phyloP scores from a whole-genome alignment of 2,888 invertebrate species.

The Anoncus sp. region DNA sequence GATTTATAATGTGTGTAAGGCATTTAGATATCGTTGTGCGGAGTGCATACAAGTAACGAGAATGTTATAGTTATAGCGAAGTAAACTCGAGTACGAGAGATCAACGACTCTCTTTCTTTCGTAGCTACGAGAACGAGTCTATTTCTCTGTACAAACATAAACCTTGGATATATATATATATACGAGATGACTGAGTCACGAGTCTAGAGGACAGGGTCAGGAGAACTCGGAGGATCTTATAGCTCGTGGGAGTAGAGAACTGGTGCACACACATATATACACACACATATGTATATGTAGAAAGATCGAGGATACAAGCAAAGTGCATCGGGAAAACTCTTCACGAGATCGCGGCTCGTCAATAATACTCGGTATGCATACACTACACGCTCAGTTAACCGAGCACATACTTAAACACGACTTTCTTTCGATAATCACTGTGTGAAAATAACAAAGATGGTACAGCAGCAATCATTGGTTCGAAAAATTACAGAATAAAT shows the following conservation, averaged over 20 bases:
- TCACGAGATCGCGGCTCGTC: slow-evolving; percentile 5
- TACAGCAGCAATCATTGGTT: background rate
- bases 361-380: background rate
- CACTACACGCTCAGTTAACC: background rate
- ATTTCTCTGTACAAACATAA: slow-evolving; percentile 2
- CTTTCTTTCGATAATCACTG: slow-evolving; percentile 18
- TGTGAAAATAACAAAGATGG: background rate
- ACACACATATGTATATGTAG: background rate
- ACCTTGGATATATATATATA: background rate
- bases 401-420: background rate
- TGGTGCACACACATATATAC: background rate
- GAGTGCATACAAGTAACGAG: slow-evolving; percentile 8
- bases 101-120: slow-evolving; percentile 55
- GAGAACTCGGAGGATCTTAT: slow-evolving; percentile 44
- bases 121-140: background rate
- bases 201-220: slow-evolving; percentile 56
- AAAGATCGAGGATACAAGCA: slow-evolving; percentile 26
- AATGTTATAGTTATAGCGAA: slow-evolving; percentile 25
- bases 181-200: slow-evolving; percentile 39
- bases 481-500: background rate
- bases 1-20: slow-evolving; percentile 15
- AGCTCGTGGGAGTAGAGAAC: slow-evolving; percentile 46
- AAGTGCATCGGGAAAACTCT: slow-evolving; percentile 19
- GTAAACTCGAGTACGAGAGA: slow-evolving; percentile 39
- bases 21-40: slow-evolving; percentile 6